Base-by-base conservation (phyloP, 2,888 invertebrate genomes). In the Biston betularia region DNA sequence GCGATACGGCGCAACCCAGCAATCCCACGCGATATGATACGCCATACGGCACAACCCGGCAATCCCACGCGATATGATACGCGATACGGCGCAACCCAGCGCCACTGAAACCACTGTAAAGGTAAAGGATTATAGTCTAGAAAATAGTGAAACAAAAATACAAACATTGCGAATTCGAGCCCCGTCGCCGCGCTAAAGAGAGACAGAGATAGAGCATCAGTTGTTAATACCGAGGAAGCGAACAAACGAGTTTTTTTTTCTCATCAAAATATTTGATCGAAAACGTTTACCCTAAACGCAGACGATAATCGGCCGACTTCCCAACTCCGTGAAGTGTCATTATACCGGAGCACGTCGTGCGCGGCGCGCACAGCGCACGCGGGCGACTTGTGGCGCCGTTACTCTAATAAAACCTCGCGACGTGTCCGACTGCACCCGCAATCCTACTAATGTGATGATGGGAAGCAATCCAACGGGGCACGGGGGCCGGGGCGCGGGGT, bases 401-500 rank as follows among this genome's bases (percentile, higher is more conserved):
- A 69, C 60, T 71, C 62, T 75, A 71, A 75, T 78, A 69, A 70
- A 71, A 73, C 67, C 73, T 71, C 70, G 68, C 71, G 73, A 75
- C 75, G 69, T 57, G 73, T 68, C n/a, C 33, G 75, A 63, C 59
- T 50, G 34, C 48, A 55, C 56, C 44, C 11, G 33, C 42, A 62
- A 71, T 49, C 55, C 56, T 58, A 45, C 55, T 63, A 61, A 60
- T 53, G 64, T 50, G 59, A 62, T 57, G 55, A 57, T 54, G 52
- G 68, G 63, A 38, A 64, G 76, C 78, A 72, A 82, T 82, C 76
- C 76, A 81, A 77, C 69, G 70, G 64, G 75, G 68, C n/a, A n/a
- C n/a, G n/a, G n/a, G n/a, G n/a, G n/a, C n/a, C n/a, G 63, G 72
- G 64, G 63, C 44, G 62, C 72, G 53, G 53, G 35, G 50, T 55